A percentile compares a stretch with the other conserved stretches of the same genome.
phyloP scores from a whole-genome alignment of 1,140 invertebrate species.

The Drosophila tropicalis region DNA sequence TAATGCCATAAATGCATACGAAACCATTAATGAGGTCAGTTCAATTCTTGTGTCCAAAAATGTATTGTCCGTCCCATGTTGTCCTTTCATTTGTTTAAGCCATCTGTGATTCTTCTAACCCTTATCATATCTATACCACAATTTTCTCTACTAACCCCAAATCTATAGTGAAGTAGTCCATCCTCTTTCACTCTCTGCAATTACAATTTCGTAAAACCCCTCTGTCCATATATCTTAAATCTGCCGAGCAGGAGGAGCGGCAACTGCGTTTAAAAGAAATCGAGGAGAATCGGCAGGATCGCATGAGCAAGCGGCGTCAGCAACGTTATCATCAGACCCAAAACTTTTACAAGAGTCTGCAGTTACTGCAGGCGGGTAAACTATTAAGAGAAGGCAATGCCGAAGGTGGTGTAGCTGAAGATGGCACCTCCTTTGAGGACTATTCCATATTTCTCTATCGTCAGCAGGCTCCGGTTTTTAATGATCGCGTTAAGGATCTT shows the following conservation, averaged over 20 bases:
- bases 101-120: slow-evolving; percentile 18
- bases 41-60: slow-evolving; percentile 48
- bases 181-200: background rate
- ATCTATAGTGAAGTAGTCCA: slow-evolving; percentile 36
- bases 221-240: slow-evolving; percentile 47
- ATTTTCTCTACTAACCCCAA: background rate
- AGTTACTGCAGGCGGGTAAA: slow-evolving; percentile 88
- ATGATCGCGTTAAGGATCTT: slow-evolving; percentile 90
- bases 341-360: slow-evolving; percentile 91
- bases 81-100: slow-evolving; percentile 5
- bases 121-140: background rate
- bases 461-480: slow-evolving; percentile 89
- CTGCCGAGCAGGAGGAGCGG: slow-evolving; percentile 86
- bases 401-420: slow-evolving; percentile 64
- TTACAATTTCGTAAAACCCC: slow-evolving; percentile 32
- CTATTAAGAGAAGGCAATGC: slow-evolving; percentile 83
- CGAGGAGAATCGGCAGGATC: slow-evolving; percentile 87
- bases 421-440: slow-evolving; percentile 87
- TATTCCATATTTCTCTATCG: slow-evolving; percentile 90
- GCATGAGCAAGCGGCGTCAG: slow-evolving; percentile 87
- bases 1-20: slow-evolving; percentile 76
- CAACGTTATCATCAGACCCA: slow-evolving; percentile 88
- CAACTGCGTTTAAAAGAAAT: slow-evolving; percentile 88
- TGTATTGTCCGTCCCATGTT: background rate
- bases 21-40: slow-evolving; percentile 77